A percentile compares a stretch with the other conserved stretches of the same genome.
These are phyloP conservation scores for Porites cylindrica DNA, from an alignment of 92 coral and sea anemone genomes.

Conservation along the genomic window DNA sequence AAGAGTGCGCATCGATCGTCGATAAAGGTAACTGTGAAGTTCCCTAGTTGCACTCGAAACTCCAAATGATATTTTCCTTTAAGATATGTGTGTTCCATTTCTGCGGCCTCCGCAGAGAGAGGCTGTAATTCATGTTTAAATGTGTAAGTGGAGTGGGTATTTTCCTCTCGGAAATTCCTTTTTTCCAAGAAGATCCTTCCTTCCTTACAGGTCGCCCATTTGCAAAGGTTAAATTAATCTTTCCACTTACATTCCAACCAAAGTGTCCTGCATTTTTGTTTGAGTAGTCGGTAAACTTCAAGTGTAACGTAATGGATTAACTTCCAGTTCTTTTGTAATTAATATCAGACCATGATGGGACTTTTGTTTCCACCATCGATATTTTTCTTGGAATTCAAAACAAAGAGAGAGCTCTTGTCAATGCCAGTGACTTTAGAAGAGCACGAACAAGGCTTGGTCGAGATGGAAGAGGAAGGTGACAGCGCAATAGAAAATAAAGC, in stretches of 20 bases:
- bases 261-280: too few relatives aligned
- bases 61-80: not conserved
- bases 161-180: too few relatives aligned
- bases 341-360: constrained; percentile 70
- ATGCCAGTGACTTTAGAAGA: constrained; percentile 81
- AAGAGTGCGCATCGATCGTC: constrained; percentile 64
- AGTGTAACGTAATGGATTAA: too few relatives aligned
- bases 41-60: not conserved
- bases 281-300: too few relatives aligned
- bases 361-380: constrained; percentile 83
- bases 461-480: constrained; percentile 25
- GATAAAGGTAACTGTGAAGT: constrained; percentile 51
- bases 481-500: constrained; percentile 13
- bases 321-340: not conserved
- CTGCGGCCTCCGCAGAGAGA: too few relatives aligned
- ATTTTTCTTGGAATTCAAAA: constrained; percentile 81
- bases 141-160: too few relatives aligned
- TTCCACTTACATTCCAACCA: too few relatives aligned
- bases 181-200: too few relatives aligned
- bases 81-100: not conserved
- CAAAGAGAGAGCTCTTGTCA: constrained; percentile 64
- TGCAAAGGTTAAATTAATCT: too few relatives aligned
- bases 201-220: too few relatives aligned
- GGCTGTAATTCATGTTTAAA: too few relatives aligned
- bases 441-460: constrained; percentile 52